Evolutionary conservation across 2,888 invertebrate genomes (phyloP).

Genomic region (Sarcophaga caerulescens): DNA sequence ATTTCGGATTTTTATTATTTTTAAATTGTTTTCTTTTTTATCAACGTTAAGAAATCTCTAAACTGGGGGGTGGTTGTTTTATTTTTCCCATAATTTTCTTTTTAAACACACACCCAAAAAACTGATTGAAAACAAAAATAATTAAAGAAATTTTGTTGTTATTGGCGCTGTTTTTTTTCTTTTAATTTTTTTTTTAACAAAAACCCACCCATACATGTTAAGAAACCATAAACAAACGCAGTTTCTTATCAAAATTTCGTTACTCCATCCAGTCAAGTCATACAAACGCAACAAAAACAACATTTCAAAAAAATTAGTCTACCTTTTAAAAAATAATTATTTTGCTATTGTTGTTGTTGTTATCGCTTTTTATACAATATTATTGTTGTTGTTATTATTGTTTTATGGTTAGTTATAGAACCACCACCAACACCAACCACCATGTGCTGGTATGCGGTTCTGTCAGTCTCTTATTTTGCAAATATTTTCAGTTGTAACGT

Average conservation of each 20-base stretch:
- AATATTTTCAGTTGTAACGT: constrained; percentile 68
- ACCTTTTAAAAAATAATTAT: constrained; percentile 18
- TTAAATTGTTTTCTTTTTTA: not conserved
- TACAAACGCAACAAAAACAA: not conserved
- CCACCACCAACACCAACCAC: constrained; percentile 1
- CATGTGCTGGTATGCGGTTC: constrained; percentile 54
- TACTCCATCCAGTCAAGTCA: not conserved
- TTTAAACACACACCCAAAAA: constrained; percentile 22
- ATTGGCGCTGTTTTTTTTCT: constrained; percentile 16
- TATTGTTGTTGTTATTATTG: constrained; percentile 13
- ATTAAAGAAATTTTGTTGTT: constrained; percentile 18
- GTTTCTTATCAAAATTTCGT: constrained; percentile 50
- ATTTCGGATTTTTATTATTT: not conserved
- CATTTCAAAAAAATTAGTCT: constrained; percentile 23
- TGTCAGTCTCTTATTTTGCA: constrained; percentile 54
- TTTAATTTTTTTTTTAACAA: not conserved
- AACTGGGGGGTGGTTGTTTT: not conserved
- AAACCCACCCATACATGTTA: constrained; percentile 32
- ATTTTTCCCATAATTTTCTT: not conserved
- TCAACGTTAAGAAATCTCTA: not conserved
- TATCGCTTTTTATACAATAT: not conserved
- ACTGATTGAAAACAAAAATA: constrained; percentile 7
- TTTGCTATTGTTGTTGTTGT: constrained; percentile 8
- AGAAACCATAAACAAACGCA: constrained; percentile 26
- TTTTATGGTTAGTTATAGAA: not conserved